phyloP scores from a whole-genome alignment of 1,140 invertebrate genomes.

The Drosophila sproati region DNA sequence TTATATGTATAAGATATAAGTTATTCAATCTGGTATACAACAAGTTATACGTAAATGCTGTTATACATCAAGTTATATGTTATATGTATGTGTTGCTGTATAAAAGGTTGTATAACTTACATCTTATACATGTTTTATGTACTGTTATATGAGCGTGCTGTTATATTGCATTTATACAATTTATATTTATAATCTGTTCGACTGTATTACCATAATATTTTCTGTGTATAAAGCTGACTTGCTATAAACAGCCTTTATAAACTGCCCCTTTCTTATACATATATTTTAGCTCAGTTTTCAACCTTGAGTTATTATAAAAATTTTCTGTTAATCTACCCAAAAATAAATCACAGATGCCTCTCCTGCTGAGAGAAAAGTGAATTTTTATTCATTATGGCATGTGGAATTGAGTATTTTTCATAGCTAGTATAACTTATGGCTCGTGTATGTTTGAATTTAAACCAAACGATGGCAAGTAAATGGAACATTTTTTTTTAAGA shows the following conservation, averaged over 20 bases:
- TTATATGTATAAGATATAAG: no score
- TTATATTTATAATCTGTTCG: neutral
- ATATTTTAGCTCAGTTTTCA: neutral
- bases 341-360: neutral
- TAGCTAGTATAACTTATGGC: no score
- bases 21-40: neutral
- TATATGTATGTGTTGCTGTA: neutral
- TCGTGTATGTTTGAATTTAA: no score
- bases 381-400: no score
- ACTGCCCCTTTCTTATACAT: neutral
- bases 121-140: neutral
- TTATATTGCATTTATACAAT: neutral
- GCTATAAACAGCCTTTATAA: slow-evolving; percentile 8
- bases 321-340: slow-evolving; percentile 2
- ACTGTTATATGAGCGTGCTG: neutral
- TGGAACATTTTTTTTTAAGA: no score
- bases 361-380: neutral
- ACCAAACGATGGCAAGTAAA: no score
- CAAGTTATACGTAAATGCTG: no score
- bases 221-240: neutral
- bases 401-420: no score
- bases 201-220: neutral
- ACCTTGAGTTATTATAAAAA: slow-evolving; percentile 6
- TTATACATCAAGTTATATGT: no score
- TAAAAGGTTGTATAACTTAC: neutral